phyloP scores from a whole-genome alignment of 2,113 vertebrate genomes.

The Colossoma macropomum region DNA sequence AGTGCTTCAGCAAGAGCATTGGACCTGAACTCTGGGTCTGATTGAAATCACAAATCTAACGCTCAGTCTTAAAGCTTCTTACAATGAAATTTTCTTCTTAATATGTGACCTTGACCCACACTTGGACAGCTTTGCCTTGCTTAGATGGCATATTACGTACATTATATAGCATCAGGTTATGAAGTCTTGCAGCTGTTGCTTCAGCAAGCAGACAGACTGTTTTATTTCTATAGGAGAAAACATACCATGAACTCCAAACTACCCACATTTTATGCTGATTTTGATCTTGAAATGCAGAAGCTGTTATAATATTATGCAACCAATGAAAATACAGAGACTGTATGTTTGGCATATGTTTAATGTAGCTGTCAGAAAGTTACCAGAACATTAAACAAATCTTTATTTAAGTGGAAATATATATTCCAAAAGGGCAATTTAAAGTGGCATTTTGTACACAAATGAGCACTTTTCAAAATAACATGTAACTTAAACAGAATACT shows the following conservation, averaged over 20 bases:
- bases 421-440: background rate
- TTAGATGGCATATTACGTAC: background rate
- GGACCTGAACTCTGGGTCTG: background rate
- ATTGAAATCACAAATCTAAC: background rate
- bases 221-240: background rate
- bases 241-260: background rate
- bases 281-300: background rate
- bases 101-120: background rate
- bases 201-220: background rate
- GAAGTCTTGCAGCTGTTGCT: background rate
- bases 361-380: background rate
- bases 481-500: too few species aligned
- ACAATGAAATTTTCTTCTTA: background rate
- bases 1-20: background rate
- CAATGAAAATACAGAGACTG: conserved; percentile 5
- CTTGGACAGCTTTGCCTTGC: background rate
- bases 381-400: too few species aligned
- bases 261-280: conserved; percentile 1
- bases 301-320: background rate
- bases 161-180: background rate
- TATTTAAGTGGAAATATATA: background rate
- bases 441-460: too few species aligned
- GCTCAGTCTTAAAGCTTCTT: background rate
- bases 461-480: too few species aligned
- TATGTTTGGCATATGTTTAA: background rate